These are phyloP conservation scores for Morpho deidamia DNA, from an alignment of 2,888 invertebrate genomes.

Conservation along the genomic window DNA sequence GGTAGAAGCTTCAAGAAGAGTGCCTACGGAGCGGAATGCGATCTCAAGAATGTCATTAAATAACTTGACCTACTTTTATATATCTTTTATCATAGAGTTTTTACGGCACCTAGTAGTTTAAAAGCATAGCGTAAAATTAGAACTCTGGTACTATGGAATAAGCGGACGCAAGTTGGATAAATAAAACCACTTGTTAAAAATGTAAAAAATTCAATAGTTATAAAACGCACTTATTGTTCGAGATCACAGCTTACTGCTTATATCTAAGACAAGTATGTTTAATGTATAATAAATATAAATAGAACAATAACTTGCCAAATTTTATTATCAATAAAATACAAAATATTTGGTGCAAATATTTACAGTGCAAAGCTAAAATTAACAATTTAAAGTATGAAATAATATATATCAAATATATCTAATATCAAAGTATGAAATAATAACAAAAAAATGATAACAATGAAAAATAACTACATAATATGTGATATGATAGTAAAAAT, in stretches of 20 bases:
- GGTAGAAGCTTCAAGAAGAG: constrained; percentile 67
- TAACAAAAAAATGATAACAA: background rate
- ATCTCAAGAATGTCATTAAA: constrained; percentile 40
- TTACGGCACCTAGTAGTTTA: background rate
- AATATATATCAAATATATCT: no score
- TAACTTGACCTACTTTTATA: constrained; percentile 8
- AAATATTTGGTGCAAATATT: constrained; percentile 8
- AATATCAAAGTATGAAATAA: no score
- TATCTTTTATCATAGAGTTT: background rate
- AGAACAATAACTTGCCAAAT: background rate
- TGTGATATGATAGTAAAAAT: no score
- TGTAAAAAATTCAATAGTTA: background rate
- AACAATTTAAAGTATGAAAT: background rate
- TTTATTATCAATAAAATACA: no score
- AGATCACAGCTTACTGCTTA: constrained; percentile 56
- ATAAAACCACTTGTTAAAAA: background rate
- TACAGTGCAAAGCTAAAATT: constrained; percentile 10
- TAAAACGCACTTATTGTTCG: constrained; percentile 62
- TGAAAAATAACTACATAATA: no score
- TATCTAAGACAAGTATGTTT: background rate
- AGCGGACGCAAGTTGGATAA: no score
- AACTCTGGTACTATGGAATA: no score
- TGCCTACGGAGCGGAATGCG: constrained; percentile 43
- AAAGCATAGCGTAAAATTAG: no score
- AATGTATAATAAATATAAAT: background rate